phyloP scores from a whole-genome alignment of 1,140 invertebrate genomes.

The Helicoverpa zea region DNA sequence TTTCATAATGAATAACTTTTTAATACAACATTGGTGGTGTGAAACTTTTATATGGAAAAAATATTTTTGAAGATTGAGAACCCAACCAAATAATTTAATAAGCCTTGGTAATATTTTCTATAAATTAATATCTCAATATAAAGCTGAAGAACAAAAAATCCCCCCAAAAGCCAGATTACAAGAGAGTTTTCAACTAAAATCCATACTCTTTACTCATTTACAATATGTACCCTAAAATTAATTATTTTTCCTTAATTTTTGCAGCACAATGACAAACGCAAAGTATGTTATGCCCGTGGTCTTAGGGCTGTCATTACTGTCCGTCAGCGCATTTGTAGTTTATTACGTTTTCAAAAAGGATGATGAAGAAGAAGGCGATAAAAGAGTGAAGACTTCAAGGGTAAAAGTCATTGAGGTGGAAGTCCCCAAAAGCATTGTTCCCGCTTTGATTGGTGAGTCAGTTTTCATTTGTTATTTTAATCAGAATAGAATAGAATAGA shows the following conservation, averaged over 20 bases:
- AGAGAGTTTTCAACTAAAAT: too few species aligned
- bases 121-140: too few species aligned
- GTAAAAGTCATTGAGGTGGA: slow-evolving; percentile 75
- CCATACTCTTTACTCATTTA: too few species aligned
- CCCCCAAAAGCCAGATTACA: too few species aligned
- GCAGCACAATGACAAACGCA: slow-evolving; percentile 73
- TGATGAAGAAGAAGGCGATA: slow-evolving; percentile 66
- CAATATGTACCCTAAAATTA: slow-evolving; percentile 23
- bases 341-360: slow-evolving; percentile 82
- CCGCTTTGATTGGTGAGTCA: slow-evolving; percentile 80
- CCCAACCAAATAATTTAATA: too few species aligned
- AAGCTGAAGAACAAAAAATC: too few species aligned
- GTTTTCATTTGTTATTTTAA: background rate
- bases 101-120: too few species aligned
- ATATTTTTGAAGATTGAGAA: too few species aligned
- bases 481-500: too few species aligned
- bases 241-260: slow-evolving; percentile 52
- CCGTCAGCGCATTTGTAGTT: slow-evolving; percentile 78
- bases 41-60: background rate
- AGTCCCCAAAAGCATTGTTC: slow-evolving; percentile 78
- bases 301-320: slow-evolving; percentile 76
- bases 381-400: slow-evolving; percentile 69
- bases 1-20: background rate
- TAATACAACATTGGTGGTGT: too few species aligned
- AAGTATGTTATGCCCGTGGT: slow-evolving; percentile 74